Percentiles rank a stretch among this genome's conserved stretches.
Evolutionary conservation across 2,888 invertebrate genomes (phyloP).

Genomic region (Dolomedes plantarius): DNA sequence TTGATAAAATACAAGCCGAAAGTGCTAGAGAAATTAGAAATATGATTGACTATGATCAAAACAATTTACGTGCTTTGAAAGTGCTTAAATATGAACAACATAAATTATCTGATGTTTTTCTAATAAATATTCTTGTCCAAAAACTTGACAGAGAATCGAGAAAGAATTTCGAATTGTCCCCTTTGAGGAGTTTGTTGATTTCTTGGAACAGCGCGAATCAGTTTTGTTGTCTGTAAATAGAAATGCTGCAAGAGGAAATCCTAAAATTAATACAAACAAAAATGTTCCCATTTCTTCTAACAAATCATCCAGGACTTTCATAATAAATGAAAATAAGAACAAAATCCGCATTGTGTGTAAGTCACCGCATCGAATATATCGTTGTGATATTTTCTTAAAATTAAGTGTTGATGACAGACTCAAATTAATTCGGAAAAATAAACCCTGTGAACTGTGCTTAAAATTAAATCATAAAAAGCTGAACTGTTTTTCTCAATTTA

Average conservation of each 20-base stretch:
- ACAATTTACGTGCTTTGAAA: slow-evolving; percentile 1
- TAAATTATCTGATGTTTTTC: neutral
- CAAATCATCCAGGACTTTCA: neutral
- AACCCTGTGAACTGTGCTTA: slow-evolving; percentile 3
- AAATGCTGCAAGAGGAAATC: neutral
- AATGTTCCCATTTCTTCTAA: too few relatives aligned
- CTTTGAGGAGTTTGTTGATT: slow-evolving; percentile 14
- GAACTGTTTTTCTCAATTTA: neutral
- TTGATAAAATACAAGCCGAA: slow-evolving; percentile 8
- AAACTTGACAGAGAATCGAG: slow-evolving; percentile 1
- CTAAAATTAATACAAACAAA: neutral
- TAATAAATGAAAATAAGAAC: neutral
- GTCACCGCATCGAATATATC: neutral
- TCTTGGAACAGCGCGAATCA: neutral
- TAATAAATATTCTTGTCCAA: slow-evolving; percentile 1
- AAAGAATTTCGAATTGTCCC: neutral
- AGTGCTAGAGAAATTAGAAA: slow-evolving; percentile 6
- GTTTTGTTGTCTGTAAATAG: slow-evolving; percentile 14
- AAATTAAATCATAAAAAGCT: neutral
- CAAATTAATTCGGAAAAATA: neutral
- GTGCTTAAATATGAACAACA: neutral
- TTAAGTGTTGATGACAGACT: neutral
- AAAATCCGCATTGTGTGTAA: neutral
- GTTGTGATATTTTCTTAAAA: neutral
- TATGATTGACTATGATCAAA: slow-evolving; percentile 4